phyloP scores from a whole-genome alignment of 2,888 invertebrate species.

The Octonoba sinensis region DNA sequence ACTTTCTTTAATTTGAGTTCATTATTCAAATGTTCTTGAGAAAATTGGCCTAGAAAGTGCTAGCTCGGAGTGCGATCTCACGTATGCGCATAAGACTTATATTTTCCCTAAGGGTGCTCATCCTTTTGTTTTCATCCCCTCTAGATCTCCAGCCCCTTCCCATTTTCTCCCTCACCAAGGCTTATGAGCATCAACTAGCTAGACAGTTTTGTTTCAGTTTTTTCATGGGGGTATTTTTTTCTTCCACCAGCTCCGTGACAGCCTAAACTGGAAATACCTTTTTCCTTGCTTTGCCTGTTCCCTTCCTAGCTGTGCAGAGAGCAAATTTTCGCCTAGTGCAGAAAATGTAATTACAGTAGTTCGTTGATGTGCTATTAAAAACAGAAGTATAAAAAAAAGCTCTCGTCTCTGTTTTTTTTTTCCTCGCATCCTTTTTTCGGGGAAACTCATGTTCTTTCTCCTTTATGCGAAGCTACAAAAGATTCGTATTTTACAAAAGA shows the following conservation, averaged over 20 bases:
- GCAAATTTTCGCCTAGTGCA: constrained; percentile 39
- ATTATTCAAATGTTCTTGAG: constrained; percentile 60
- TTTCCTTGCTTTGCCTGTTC: constrained; percentile 40
- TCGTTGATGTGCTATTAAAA: constrained; percentile 49
- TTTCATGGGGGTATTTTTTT: constrained; percentile 22
- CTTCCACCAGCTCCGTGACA: constrained; percentile 36
- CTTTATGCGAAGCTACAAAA: constrained; percentile 27
- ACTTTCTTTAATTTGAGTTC: constrained; percentile 52
- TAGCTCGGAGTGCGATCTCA: background rate
- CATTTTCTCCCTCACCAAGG: constrained; percentile 18
- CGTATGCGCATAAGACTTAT: no score
- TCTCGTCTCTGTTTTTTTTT: background rate
- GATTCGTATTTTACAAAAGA: constrained; percentile 25
- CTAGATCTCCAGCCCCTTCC: constrained; percentile 31
- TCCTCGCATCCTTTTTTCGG: constrained; percentile 4
- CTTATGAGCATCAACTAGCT: constrained; percentile 43
- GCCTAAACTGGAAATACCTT: constrained; percentile 55
- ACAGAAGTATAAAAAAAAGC: constrained; percentile 18
- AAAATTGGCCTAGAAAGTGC: constrained; percentile 58
- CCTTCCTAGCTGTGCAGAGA: constrained; percentile 31
- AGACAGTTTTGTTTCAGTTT: constrained; percentile 39
- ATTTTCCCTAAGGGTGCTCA: constrained; percentile 43
- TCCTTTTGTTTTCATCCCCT: constrained; percentile 40
- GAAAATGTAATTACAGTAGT: constrained; percentile 59
- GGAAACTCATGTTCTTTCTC: constrained; percentile 20